Evolutionary conservation across 2,113 vertebrate species (phyloP), one percentile per base, ranked within the genome.

Genomic region (Sclerurus mexicanus): DNA sequence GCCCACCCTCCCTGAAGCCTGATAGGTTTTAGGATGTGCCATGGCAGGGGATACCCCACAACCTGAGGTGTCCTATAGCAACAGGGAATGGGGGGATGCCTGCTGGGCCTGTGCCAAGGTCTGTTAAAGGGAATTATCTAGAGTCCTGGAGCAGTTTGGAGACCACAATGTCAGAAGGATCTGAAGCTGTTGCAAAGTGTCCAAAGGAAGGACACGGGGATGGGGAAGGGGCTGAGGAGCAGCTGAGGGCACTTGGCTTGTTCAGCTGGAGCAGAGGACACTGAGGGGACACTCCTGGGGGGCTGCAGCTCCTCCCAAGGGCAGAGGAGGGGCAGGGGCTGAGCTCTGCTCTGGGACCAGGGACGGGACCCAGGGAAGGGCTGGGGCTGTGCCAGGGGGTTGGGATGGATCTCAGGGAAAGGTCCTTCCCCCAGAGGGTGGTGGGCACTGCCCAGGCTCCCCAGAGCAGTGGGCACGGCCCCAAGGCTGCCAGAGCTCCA

Each of bases 361-460:
- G 60, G 72, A 25, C 84, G 77, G 72, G 53, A 60, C 14, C 63
- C 84, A 69, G 46, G 62, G 9, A 52, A 69, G 1, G 46, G 84
- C 84, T 77, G 84, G 17, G 37, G 73, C 63, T 87, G 84, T 9
- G 63, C 4, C 73, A 68, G 73, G 73, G 58, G 4, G 31, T 37
- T 33, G 84, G 63, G 5, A 33, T 69, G 84, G 63, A 87, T 4
- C 46, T 60, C 44, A 77, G 84, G 84, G 44, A 13, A 87, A 77
- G 84, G 84, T 44, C 77, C 73, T 87, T 37, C 33, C 47, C 64
- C 55, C 64, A 10, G 33, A 78, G 64, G 85, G 0, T 69, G 64
- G 47, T 87, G 64, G 71, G 56, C 85, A 63, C 85, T 87, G 85
- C 6, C 47, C 85, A 55, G 85, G 85, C 85, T 87, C 19, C 85